These are phyloP conservation scores for Hemibagrus wyckioides DNA, from an alignment of 2,113 vertebrate genomes.

Conservation along the genomic window DNA sequence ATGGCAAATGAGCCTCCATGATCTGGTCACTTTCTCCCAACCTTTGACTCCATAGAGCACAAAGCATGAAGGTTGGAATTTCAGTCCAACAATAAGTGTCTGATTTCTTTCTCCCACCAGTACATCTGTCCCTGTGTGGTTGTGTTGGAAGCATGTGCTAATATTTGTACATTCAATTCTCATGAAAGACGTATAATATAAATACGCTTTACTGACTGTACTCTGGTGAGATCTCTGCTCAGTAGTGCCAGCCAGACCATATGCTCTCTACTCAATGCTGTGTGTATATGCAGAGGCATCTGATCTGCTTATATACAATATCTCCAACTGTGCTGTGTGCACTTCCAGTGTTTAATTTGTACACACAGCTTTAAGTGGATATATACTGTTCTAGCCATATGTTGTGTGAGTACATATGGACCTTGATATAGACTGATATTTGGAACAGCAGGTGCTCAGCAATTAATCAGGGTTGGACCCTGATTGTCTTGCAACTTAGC, in stretches of 20 bases:
- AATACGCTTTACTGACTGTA: background rate
- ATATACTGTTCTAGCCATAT: conserved; percentile 2
- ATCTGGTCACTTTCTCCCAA: background rate
- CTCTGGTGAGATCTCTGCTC: background rate
- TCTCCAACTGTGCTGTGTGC: background rate
- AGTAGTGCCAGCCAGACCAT: background rate
- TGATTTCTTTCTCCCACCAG: background rate
- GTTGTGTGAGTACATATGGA: background rate
- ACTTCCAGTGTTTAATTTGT: background rate
- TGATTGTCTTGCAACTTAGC: background rate
- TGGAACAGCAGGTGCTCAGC: background rate
- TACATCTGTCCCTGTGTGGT: background rate
- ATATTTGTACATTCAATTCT: background rate
- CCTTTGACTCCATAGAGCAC: background rate
- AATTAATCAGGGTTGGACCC: background rate
- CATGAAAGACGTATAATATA: background rate
- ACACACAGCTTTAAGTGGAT: conserved; percentile 3
- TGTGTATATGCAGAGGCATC: background rate
- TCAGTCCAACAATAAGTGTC: background rate
- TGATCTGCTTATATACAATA: background rate
- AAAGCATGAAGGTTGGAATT: conserved; percentile 6
- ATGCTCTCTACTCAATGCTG: conserved; percentile 4
- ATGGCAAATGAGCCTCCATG: conserved; percentile 16
- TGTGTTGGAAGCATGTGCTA: background rate
- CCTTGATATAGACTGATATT: background rate